Evolutionary conservation across 2,113 vertebrate species (phyloP).

Genomic region (Phodopus roborovskii): DNA sequence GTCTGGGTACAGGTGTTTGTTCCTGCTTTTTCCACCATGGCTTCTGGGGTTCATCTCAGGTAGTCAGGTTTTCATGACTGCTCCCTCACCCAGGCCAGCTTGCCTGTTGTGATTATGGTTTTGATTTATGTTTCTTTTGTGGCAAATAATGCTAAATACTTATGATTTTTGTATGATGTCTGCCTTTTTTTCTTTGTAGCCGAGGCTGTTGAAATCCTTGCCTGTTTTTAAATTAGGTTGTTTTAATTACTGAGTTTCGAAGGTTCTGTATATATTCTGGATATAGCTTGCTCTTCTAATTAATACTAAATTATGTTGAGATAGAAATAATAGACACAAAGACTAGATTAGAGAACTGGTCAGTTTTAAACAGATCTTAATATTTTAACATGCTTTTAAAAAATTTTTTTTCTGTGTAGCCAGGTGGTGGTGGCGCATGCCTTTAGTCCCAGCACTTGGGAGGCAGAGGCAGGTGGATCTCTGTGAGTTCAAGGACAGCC

Average conservation of each 20-base stretch:
- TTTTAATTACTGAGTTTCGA: slow-evolving; percentile 6
- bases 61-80: background rate
- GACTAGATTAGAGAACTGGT: background rate
- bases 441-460: too few species aligned
- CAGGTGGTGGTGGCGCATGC: too few species aligned
- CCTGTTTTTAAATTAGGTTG: slow-evolving; percentile 24
- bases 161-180: background rate
- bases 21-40: background rate
- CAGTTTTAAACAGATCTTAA: slow-evolving; percentile 59
- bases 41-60: background rate
- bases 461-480: too few species aligned
- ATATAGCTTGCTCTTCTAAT: slow-evolving; percentile 39
- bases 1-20: background rate
- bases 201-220: slow-evolving; percentile 30
- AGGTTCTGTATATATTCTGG: slow-evolving; percentile 34
- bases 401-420: background rate
- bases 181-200: background rate
- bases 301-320: slow-evolving; percentile 21
- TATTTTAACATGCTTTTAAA: background rate
- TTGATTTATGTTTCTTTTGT: slow-evolving; percentile 43
- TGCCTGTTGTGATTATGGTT: slow-evolving; percentile 2
- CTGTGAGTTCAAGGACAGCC: too few species aligned
- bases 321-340: slow-evolving; percentile 28
- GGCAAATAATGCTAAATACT: background rate
- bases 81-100: background rate